phyloP scores from a whole-genome alignment of 2,797 vertebrate species.

The Poecile montanus region DNA sequence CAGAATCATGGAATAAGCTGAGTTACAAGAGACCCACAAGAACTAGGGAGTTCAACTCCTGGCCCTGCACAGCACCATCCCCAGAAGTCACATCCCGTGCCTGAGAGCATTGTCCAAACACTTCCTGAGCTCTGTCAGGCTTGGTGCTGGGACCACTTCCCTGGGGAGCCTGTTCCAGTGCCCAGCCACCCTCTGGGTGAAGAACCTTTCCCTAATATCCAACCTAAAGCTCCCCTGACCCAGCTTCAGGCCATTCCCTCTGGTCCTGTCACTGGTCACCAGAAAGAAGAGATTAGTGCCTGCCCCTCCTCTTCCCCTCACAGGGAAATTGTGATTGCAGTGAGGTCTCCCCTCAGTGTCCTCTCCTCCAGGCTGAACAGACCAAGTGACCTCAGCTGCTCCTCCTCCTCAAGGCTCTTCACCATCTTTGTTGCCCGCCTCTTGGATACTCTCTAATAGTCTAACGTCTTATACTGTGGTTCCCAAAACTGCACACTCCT shows the following conservation, averaged over 20 bases:
- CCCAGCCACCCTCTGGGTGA: neutral
- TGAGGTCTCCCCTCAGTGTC: neutral
- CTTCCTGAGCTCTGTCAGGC: neutral
- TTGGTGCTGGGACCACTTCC: neutral
- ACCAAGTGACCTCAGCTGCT: neutral
- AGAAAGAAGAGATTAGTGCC: neutral
- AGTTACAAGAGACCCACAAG: neutral
- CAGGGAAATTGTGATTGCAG: neutral
- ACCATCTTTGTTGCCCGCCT: neutral
- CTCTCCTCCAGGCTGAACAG: neutral
- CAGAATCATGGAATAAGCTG: neutral
- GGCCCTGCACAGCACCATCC: neutral
- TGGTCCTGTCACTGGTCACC: neutral
- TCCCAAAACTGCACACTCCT: neutral
- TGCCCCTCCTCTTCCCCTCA: neutral
- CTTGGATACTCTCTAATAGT: neutral
- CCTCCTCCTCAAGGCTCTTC: neutral
- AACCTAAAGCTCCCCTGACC: neutral
- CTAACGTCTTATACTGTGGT: neutral
- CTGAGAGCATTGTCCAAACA: fast-evolving
- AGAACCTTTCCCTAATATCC: neutral
- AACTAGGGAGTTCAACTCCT: neutral
- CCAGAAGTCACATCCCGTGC: neutral
- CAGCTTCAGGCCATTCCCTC: neutral
- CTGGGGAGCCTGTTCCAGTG: neutral